Percentiles rank a stretch among this genome's conserved stretches.
These are phyloP conservation scores for Lacerta bilineata DNA, from an alignment of 2,797 vertebrate species.

Conservation along the genomic window DNA sequence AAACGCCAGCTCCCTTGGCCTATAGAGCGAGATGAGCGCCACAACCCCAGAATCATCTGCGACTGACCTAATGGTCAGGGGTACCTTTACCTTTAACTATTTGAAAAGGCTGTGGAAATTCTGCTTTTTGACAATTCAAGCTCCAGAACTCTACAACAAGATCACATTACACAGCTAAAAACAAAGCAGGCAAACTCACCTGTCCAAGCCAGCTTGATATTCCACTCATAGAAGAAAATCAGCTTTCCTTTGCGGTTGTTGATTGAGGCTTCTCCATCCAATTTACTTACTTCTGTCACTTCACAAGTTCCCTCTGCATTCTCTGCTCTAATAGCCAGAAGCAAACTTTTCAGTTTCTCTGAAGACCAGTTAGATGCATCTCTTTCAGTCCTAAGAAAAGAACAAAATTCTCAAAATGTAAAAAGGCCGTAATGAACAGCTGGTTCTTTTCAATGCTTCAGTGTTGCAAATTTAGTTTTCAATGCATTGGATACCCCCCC, in stretches of 20 bases:
- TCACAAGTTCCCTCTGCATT: constrained; percentile 90
- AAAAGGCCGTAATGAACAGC: background rate
- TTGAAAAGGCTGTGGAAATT: background rate
- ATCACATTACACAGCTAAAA: background rate
- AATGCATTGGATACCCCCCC: background rate
- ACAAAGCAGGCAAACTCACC: constrained; percentile 79
- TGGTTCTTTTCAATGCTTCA: background rate
- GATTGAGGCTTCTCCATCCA: constrained; percentile 96
- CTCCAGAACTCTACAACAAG: fast-evolving
- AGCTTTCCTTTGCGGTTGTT: constrained; percentile 99
- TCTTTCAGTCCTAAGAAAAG: constrained; percentile 91
- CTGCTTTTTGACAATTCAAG: background rate
- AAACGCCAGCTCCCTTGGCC: too few species aligned
- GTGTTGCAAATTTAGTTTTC: background rate
- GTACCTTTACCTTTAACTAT: background rate
- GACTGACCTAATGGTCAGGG: too few species aligned
- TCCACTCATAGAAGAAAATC: constrained; percentile 98
- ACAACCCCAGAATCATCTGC: too few species aligned
- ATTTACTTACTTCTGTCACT: constrained; percentile 92
- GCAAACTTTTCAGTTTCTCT: constrained; percentile 90
- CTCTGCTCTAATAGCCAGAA: constrained; percentile 88
- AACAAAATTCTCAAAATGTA: background rate
- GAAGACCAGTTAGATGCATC: constrained; percentile 96
- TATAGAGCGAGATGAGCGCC: too few species aligned
- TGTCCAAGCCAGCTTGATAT: constrained; percentile 91